Evolutionary conservation across 2,797 vertebrate species (phyloP), one percentile per base, ranked within the genome.

Genomic region (Monodelphis domestica): DNA sequence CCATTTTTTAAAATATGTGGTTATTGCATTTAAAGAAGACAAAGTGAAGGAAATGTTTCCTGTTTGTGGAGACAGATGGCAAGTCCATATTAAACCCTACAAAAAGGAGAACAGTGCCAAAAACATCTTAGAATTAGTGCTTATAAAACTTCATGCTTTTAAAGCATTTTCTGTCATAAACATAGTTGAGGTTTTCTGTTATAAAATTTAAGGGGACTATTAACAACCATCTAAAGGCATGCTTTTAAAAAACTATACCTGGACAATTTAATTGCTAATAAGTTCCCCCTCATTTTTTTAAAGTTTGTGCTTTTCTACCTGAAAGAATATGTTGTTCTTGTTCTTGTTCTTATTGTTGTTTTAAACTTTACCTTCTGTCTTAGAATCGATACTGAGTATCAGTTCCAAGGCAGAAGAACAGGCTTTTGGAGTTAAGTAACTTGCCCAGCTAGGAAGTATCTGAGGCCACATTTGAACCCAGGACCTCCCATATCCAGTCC

Each of bases 21-120:
- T 98, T 98, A 94, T 94, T 97, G 94, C 97, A 98, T 97, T 97
- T 97, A 96, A 97, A 97, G 98, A 98, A 97, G 98, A 97, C 96
- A 93, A 96, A 94, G 97, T 93, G 90, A 96, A 98, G 96, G 97
- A 98, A 97, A 94, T 91, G 91, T 95, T 98, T 98, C 98, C 98
- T 98, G 98, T 98, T 98, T 98, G 96, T 97, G 97, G 97, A 97
- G 97, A 84, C 57, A 97, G 97, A 97, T 97, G 95, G 53, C 29
- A 33, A 84, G 53, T 45, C 97, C 94, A 29, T 78, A 92, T 96
- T 97, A 97, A 96, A 92, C 96, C 90, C 92, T 94, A 11, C 21
- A 54, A 0, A 51, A 88, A 94, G 90, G 94, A 97, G 95, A 92
- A 95, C 54, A 0, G 50, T 97, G 96, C 98, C 97, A 97, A 94